Evolutionary conservation across 1,140 invertebrate species (phyloP).

Genomic region (Heliothis virescens): DNA sequence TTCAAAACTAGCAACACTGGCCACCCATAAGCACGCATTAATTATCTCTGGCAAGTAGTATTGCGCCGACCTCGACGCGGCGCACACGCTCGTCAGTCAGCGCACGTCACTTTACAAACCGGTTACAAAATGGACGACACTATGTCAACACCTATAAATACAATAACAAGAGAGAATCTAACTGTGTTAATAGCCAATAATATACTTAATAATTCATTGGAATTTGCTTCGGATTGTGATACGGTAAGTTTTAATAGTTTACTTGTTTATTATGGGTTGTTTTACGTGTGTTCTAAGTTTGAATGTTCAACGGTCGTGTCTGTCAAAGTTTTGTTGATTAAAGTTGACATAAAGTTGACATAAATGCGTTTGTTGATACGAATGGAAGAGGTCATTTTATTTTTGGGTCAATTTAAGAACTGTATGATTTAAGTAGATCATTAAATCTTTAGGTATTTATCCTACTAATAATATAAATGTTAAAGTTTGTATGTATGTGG

Average conservation of each 20-base stretch:
- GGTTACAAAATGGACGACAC: constrained; percentile 44
- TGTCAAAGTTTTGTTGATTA: constrained; percentile 2
- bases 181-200: constrained; percentile 72
- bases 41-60: constrained; percentile 5
- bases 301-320: constrained; percentile 1
- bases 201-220: constrained; percentile 66
- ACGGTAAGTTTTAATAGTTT: constrained; percentile 59
- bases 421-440: too few relatives aligned
- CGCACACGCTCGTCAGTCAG: neutral
- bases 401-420: neutral
- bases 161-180: constrained; percentile 65
- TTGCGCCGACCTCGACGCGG: neutral
- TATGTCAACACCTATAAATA: constrained; percentile 69
- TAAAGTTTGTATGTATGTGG: too few relatives aligned
- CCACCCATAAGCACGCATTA: neutral
- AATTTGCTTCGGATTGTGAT: constrained; percentile 66
- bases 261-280: neutral
- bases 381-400: neutral
- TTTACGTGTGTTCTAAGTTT: neutral
- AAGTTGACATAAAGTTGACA: too few relatives aligned
- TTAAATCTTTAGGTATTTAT: too few relatives aligned
- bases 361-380: neutral
- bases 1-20: neutral
- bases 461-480: too few relatives aligned
- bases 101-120: neutral